These are phyloP conservation scores for Gobionotothen gibberifrons DNA, from an alignment of 2,797 vertebrate species.

Conservation along the genomic window DNA sequence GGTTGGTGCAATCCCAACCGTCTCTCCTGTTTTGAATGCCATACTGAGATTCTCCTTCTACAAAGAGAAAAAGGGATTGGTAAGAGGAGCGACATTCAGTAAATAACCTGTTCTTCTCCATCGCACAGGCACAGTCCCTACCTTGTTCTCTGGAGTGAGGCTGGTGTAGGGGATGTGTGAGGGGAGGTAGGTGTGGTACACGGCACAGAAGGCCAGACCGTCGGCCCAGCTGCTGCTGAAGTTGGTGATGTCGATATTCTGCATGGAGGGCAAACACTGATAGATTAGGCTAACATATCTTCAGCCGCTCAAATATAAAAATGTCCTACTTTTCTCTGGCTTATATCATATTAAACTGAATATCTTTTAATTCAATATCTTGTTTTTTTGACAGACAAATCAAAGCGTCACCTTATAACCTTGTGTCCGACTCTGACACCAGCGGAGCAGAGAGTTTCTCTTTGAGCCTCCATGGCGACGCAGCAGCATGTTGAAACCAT, in stretches of 20 bases:
- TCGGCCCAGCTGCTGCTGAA: constrained; percentile 91
- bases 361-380: too few relatives aligned
- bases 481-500: constrained; percentile 84
- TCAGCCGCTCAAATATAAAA: too few relatives aligned
- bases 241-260: constrained; percentile 91
- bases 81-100: background rate
- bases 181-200: constrained; percentile 90
- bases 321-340: too few relatives aligned
- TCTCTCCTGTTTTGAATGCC: constrained; percentile 86
- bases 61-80: constrained; percentile 10
- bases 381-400: too few relatives aligned
- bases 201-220: constrained; percentile 87
- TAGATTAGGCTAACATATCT: background rate
- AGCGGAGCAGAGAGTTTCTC: constrained; percentile 87
- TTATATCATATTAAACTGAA: too few relatives aligned
- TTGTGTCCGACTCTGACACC: constrained; percentile 86
- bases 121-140: constrained; percentile 44
- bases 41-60: constrained; percentile 86
- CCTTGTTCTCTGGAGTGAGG: constrained; percentile 84
- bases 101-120: background rate
- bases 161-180: constrained; percentile 83
- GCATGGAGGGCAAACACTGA: constrained; percentile 14
- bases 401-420: constrained; percentile 83
- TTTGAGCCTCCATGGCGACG: constrained; percentile 88
- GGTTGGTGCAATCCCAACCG: constrained; percentile 80